Conservation (phyloP, 2,797 vertebrate genomes). For the Rhinoraja longicauda region DNA sequence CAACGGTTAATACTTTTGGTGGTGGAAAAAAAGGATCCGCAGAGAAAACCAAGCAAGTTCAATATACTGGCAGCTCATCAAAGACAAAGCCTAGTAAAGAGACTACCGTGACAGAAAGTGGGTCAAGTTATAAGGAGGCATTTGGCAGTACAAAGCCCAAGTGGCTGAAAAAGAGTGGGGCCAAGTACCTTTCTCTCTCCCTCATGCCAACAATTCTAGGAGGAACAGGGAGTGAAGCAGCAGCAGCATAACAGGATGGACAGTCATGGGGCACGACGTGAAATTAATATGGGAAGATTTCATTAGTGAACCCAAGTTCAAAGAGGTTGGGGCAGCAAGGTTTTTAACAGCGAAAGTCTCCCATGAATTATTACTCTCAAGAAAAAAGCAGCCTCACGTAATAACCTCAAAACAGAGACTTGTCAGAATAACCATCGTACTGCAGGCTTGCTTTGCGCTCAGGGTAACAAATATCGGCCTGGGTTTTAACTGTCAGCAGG, state of each 20-base stretch:
- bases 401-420: not conserved
- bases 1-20: slow-evolving; percentile 33
- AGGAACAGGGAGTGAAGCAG: not conserved
- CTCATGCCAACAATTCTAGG: slow-evolving; percentile 5
- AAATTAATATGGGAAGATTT: slow-evolving; percentile 14
- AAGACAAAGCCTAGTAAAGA: slow-evolving; percentile 33
- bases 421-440: too few relatives aligned
- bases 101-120: slow-evolving; percentile 9
- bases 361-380: not conserved
- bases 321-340: not conserved
- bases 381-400: not conserved
- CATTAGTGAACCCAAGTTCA: not conserved
- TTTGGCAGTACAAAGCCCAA: slow-evolving; percentile 32
- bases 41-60: slow-evolving; percentile 32
- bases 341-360: not conserved
- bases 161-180: slow-evolving; percentile 26
- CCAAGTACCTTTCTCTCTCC: slow-evolving; percentile 17
- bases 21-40: not conserved
- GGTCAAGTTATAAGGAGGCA: slow-evolving; percentile 35
- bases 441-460: not conserved
- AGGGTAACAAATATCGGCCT: not conserved
- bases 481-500: not conserved
- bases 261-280: not conserved
- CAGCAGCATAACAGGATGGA: not conserved
- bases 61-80: slow-evolving; percentile 28